These are phyloP conservation scores for Lamproptera curius DNA, from an alignment of 2,888 invertebrate genomes.

Conservation along the genomic window DNA sequence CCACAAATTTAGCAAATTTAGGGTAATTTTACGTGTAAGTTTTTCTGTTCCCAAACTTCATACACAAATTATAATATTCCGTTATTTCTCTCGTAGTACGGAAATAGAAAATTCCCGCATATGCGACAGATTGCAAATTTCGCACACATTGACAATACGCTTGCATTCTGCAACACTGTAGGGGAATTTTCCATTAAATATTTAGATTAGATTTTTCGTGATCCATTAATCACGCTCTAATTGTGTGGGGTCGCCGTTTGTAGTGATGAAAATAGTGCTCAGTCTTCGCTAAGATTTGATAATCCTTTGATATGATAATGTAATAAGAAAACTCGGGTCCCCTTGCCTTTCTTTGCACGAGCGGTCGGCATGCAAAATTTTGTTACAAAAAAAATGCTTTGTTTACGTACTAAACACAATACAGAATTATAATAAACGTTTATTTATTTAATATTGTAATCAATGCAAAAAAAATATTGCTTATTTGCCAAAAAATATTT, in stretches of 20 bases:
- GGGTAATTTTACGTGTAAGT: no score
- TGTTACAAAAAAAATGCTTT: neutral
- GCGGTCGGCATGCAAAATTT: neutral
- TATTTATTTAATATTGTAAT: no score
- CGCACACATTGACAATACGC: constrained; percentile 11
- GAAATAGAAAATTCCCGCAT: neutral
- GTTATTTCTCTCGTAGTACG: no score
- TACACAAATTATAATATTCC: no score
- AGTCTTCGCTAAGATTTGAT: constrained; percentile 45
- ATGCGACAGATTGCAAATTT: neutral
- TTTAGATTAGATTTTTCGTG: constrained; percentile 76
- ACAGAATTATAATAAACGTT: no score
- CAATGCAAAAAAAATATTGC: no score
- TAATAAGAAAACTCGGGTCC: constrained; percentile 45
- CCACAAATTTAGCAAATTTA: no score
- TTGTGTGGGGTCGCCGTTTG: constrained; percentile 60
- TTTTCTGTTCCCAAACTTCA: no score
- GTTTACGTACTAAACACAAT: no score
- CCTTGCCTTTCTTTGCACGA: constrained; percentile 22
- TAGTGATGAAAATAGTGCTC: constrained; percentile 48
- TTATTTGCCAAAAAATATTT: no score
- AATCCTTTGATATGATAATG: constrained; percentile 73
- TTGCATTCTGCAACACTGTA: constrained; percentile 37
- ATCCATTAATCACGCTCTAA: constrained; percentile 75
- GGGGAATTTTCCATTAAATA: constrained; percentile 76